phyloP scores from a whole-genome alignment of 2,113 vertebrate genomes.

The Mobula birostris region DNA sequence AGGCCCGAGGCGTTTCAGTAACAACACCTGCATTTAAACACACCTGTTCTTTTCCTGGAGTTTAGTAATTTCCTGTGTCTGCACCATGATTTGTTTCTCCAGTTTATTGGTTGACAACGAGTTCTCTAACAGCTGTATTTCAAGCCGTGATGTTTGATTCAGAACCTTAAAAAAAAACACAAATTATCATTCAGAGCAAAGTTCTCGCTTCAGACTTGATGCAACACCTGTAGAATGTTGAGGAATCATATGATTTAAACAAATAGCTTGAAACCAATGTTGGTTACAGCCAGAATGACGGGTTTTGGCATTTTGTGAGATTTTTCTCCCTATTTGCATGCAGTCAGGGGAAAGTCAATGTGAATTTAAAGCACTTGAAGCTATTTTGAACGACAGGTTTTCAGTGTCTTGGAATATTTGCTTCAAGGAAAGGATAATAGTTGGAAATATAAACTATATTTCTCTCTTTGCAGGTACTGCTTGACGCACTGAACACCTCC shows the following conservation, averaged over 20 bases:
- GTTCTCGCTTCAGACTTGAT: not conserved
- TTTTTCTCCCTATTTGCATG: not conserved
- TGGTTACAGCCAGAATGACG: not conserved
- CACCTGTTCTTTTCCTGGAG: slow-evolving; percentile 70
- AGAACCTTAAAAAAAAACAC: slow-evolving; percentile 53
- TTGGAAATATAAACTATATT: too few relatives aligned
- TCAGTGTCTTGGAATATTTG: too few relatives aligned
- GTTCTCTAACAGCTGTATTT: slow-evolving; percentile 70
- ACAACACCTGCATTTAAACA: not conserved
- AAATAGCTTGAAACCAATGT: not conserved
- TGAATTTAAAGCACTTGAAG: not conserved
- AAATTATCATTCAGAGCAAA: not conserved
- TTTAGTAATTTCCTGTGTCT: slow-evolving; percentile 64
- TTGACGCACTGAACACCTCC: too few relatives aligned
- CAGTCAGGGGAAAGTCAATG: not conserved
- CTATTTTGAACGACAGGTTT: too few relatives aligned
- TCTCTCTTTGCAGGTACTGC: too few relatives aligned
- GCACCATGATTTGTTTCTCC: slow-evolving; percentile 67
- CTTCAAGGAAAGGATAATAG: too few relatives aligned
- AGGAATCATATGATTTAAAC: not conserved
- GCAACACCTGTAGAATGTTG: not conserved
- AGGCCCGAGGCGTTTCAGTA: not conserved
- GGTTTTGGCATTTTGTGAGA: not conserved
- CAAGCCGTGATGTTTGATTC: slow-evolving; percentile 67
- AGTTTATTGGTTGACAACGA: slow-evolving; percentile 64